Evolutionary conservation across 1,140 invertebrate genomes (phyloP).

Genomic region (Drusus annulatus): DNA sequence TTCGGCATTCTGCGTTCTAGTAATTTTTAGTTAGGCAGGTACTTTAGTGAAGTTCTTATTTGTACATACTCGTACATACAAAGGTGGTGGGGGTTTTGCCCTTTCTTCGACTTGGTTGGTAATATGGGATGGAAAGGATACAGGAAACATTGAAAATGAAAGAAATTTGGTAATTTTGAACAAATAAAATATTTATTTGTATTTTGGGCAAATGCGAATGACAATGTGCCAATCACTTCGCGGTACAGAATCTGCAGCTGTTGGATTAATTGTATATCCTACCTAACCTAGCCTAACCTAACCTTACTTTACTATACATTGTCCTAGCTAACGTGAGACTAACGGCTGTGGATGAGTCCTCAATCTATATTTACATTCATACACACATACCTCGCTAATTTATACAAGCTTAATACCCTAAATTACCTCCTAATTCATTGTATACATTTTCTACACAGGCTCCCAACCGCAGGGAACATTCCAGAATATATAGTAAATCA

Average conservation of each 20-base stretch:
- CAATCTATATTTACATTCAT: conserved; percentile 36
- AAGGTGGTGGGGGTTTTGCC: neutral
- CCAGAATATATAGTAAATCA: conserved; percentile 2
- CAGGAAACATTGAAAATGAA: conserved; percentile 7
- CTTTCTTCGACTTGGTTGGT: too few relatives aligned
- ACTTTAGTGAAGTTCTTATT: too few relatives aligned
- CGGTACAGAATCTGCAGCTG: conserved; percentile 2
- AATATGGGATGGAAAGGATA: neutral
- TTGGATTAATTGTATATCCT: conserved; percentile 34
- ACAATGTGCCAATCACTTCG: conserved; percentile 38
- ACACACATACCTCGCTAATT: neutral
- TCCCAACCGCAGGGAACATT: neutral
- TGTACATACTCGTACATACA: too few relatives aligned
- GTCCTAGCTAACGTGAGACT: conserved; percentile 27
- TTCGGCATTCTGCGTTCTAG: too few relatives aligned
- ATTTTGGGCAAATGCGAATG: conserved; percentile 30
- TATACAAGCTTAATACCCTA: conserved; percentile 15
- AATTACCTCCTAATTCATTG: conserved; percentile 25
- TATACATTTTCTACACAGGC: conserved; percentile 11
- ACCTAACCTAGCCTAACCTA: conserved; percentile 24
- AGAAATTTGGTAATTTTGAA: conserved; percentile 36
- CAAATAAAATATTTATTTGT: conserved; percentile 57
- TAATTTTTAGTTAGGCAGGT: too few relatives aligned
- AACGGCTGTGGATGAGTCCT: conserved; percentile 14
- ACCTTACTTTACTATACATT: conserved; percentile 29